A percentile compares a stretch with the other conserved stretches of the same genome.
These are phyloP conservation scores for Fistularia commersonii DNA, from an alignment of 2,797 vertebrate species.

Conservation along the genomic window DNA sequence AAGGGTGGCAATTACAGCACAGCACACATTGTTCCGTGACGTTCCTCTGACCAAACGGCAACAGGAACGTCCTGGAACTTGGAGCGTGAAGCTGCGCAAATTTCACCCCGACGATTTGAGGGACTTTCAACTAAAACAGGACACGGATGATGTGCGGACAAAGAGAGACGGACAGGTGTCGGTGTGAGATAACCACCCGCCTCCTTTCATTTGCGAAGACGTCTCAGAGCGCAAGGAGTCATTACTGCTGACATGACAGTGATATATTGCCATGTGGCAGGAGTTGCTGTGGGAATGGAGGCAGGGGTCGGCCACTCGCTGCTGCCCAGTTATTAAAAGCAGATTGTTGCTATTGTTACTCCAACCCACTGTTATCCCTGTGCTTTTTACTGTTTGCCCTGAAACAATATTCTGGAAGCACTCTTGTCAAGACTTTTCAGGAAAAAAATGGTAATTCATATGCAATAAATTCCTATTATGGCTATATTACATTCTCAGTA, in stretches of 20 bases:
- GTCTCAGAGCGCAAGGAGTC: conserved; percentile 49
- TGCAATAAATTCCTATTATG: too few relatives aligned
- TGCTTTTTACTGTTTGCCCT: too few relatives aligned
- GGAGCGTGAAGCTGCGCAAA: too few relatives aligned
- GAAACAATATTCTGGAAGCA: too few relatives aligned
- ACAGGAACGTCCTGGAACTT: not conserved
- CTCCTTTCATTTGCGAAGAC: conserved; percentile 47
- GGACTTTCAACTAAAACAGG: conserved; percentile 15
- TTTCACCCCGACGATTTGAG: conserved; percentile 12
- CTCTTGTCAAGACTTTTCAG: too few relatives aligned
- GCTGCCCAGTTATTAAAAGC: conserved; percentile 38
- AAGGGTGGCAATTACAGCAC: conserved; percentile 33
- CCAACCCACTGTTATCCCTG: too few relatives aligned
- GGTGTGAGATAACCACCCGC: conserved; percentile 17
- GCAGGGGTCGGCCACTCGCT: conserved; percentile 25
- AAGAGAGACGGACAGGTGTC: not conserved
- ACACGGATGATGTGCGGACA: conserved; percentile 14
- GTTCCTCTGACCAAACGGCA: too few relatives aligned
- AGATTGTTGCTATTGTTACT: too few relatives aligned
- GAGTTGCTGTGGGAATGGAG: conserved; percentile 26
- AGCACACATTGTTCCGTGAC: conserved; percentile 14
- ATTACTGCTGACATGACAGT: conserved; percentile 62
- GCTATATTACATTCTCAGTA: too few relatives aligned
- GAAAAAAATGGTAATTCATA: too few relatives aligned
- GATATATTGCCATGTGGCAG: conserved; percentile 55